phyloP scores from a whole-genome alignment of 1,140 invertebrate genomes.

The Steinernema khuongi region DNA sequence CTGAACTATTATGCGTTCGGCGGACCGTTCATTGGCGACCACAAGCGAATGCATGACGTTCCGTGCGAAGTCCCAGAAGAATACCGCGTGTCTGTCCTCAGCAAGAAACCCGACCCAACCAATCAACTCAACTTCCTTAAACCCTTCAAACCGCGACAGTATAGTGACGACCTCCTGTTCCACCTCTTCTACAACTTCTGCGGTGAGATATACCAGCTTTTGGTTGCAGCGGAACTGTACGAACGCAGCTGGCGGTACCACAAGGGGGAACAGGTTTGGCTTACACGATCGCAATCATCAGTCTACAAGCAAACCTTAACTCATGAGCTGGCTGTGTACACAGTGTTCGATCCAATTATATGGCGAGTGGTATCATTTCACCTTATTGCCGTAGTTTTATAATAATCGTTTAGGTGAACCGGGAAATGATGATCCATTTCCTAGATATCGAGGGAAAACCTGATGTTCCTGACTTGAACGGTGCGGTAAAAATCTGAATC shows the following conservation, averaged over 20 bases:
- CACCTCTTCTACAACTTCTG: slow-evolving; percentile 2
- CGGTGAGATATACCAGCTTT: not conserved
- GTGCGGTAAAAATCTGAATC: no score
- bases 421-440: no score
- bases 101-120: not conserved
- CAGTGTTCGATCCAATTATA: not conserved
- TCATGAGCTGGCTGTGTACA: not conserved
- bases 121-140: not conserved
- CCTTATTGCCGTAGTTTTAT: no score
- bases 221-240: not conserved
- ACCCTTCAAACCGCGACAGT: not conserved
- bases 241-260: not conserved
- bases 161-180: not conserved
- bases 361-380: not conserved
- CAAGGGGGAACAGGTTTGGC: not conserved
- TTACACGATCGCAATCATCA: not conserved
- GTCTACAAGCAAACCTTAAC: not conserved
- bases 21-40: not conserved
- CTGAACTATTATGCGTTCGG: not conserved
- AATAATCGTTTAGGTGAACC: no score
- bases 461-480: no score
- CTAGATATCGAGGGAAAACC: no score
- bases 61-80: not conserved
- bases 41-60: not conserved
- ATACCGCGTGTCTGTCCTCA: slow-evolving; percentile 3